These are phyloP conservation scores for Rhyacophila brunnea DNA, from an alignment of 1,140 invertebrate species.

Conservation along the genomic window DNA sequence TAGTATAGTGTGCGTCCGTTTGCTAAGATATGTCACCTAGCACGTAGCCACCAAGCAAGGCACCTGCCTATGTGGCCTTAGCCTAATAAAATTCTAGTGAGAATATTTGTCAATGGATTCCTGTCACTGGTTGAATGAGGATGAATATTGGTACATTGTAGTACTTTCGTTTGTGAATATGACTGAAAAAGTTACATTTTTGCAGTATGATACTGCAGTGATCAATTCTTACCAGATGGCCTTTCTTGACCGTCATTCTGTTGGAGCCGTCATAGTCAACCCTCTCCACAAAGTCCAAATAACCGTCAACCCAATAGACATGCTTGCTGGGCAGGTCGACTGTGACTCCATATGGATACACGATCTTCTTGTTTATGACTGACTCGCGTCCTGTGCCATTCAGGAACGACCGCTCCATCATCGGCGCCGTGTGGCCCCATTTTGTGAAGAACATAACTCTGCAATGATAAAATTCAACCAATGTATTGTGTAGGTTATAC, in stretches of 20 bases:
- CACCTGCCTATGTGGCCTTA: too few species aligned
- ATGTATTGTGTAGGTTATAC: too few species aligned
- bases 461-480: slow-evolving; percentile 20
- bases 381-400: slow-evolving; percentile 58
- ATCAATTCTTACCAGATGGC: slow-evolving; percentile 49
- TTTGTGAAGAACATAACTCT: slow-evolving; percentile 78
- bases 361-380: slow-evolving; percentile 63
- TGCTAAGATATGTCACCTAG: too few species aligned
- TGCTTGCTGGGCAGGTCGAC: slow-evolving; percentile 70
- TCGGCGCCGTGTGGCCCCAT: slow-evolving; percentile 63
- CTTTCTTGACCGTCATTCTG: slow-evolving; percentile 64
- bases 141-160: too few species aligned
- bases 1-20: too few species aligned
- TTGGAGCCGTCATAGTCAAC: slow-evolving; percentile 69
- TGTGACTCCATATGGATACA: slow-evolving; percentile 70
- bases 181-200: too few species aligned
- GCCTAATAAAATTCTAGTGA: too few species aligned
- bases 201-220: too few species aligned
- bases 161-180: too few species aligned
- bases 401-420: slow-evolving; percentile 62
- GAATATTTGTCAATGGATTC: too few species aligned
- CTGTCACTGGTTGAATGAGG: too few species aligned
- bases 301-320: slow-evolving; percentile 79
- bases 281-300: slow-evolving; percentile 71
- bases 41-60: too few species aligned